Conservation (phyloP, 2,113 vertebrate species). For the Ictidomys tridecemlineatus region DNA sequence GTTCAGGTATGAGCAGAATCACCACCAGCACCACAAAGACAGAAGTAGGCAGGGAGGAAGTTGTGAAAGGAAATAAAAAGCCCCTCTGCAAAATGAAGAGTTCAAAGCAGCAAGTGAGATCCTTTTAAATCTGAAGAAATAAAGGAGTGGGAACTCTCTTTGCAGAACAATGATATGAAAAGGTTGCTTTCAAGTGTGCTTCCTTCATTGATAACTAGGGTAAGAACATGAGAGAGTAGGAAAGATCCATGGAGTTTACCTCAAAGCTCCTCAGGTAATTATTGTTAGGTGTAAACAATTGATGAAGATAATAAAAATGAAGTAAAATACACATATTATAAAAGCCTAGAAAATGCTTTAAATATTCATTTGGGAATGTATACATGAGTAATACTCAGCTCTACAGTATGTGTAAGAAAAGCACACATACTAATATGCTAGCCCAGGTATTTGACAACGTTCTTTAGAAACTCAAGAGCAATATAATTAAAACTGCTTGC, state of each 20-base stretch:
- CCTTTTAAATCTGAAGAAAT: background rate
- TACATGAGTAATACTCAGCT: background rate
- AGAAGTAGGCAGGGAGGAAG: background rate
- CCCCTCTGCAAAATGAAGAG: background rate
- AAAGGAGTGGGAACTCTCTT: background rate
- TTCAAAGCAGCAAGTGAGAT: background rate
- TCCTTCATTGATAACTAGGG: background rate
- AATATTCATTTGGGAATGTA: background rate
- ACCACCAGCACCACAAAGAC: slow-evolving; percentile 19
- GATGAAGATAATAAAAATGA: slow-evolving; percentile 24
- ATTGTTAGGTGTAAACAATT: background rate
- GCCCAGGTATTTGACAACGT: slow-evolving; percentile 1
- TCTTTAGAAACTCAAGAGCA: slow-evolving; percentile 49
- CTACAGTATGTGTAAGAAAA: background rate
- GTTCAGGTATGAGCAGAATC: slow-evolving; percentile 48
- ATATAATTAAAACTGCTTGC: background rate
- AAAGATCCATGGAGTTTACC: background rate
- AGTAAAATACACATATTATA: background rate
- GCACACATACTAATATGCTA: background rate
- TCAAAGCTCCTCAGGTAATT: background rate
- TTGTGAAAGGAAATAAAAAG: background rate
- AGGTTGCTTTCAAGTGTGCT: background rate
- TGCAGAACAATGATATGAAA: background rate
- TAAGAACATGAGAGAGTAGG: background rate
- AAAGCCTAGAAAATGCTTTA: slow-evolving; percentile 22